Percentiles rank a stretch among this genome's conserved stretches.
Conservation (phyloP, 2,113 vertebrate genomes). For the Cynocephalus volans region DNA sequence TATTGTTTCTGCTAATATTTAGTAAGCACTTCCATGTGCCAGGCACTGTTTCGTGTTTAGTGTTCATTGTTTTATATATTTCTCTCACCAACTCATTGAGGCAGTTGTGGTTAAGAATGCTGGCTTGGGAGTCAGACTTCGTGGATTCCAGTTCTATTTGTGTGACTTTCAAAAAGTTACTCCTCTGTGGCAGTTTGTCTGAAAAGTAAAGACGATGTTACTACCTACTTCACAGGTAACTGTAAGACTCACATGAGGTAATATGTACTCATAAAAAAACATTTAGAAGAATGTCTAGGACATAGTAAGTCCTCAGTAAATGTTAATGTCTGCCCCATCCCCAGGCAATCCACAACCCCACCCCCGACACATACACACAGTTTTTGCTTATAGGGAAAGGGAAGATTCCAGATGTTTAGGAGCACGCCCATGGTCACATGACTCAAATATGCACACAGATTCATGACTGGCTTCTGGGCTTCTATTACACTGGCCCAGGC, state of each 20-base stretch:
- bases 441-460: background rate
- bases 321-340: rapidly evolving
- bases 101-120: background rate
- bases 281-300: background rate
- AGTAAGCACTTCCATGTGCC: background rate
- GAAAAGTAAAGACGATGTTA: background rate
- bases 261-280: background rate
- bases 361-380: too few species aligned
- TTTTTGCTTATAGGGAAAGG: background rate
- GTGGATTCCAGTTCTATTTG: background rate
- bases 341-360: background rate
- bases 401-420: background rate
- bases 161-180: background rate
- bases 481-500: background rate
- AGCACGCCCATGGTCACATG: background rate
- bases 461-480: background rate
- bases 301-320: background rate
- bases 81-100: background rate
- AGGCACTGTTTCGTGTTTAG: background rate
- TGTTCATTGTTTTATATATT: background rate
- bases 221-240: background rate
- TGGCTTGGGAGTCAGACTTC: background rate
- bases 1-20: slow-evolving; percentile 37
- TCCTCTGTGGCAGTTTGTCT: background rate
- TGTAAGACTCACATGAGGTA: background rate